Conservation (phyloP, 1,140 invertebrate genomes). For the Drosophila elegans region DNA sequence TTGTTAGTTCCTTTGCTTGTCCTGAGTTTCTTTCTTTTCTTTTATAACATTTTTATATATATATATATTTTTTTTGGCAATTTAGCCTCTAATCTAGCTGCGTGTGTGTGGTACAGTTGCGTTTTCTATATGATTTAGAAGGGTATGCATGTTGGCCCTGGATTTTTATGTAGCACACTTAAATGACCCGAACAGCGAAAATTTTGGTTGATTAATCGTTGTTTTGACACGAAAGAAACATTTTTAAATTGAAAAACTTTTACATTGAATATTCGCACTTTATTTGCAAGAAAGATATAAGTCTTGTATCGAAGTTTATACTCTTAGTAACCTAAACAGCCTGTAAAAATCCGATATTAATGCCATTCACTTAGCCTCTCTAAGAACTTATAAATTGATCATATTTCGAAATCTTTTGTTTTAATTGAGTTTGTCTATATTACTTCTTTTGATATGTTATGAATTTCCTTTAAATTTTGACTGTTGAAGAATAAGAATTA, state of each 20-base stretch:
- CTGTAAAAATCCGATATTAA: too few species aligned
- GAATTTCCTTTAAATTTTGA: too few species aligned
- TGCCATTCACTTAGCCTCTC: too few species aligned
- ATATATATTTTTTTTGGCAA: constrained; percentile 26
- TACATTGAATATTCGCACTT: too few species aligned
- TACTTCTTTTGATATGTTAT: too few species aligned
- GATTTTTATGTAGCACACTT: constrained; percentile 30
- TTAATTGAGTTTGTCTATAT: too few species aligned
- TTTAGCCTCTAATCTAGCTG: constrained; percentile 41
- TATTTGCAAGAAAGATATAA: too few species aligned
- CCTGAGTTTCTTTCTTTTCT: constrained; percentile 23
- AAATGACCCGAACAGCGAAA: constrained; percentile 13
- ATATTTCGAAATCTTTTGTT: too few species aligned
- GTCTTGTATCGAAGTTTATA: neutral
- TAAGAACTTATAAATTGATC: neutral
- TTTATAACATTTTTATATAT: neutral
- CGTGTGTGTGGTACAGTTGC: constrained; percentile 38
- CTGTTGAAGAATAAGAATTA: too few species aligned
- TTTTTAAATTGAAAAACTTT: neutral
- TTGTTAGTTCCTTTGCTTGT: constrained; percentile 28
- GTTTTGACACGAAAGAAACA: neutral
- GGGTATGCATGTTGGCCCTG: constrained; percentile 5
- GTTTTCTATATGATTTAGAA: constrained; percentile 25
- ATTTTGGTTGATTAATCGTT: constrained; percentile 10
- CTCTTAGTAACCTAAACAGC: too few species aligned